Base-by-base conservation (phyloP, 2,888 invertebrate genomes). In the Enchytraeus crypticus region DNA sequence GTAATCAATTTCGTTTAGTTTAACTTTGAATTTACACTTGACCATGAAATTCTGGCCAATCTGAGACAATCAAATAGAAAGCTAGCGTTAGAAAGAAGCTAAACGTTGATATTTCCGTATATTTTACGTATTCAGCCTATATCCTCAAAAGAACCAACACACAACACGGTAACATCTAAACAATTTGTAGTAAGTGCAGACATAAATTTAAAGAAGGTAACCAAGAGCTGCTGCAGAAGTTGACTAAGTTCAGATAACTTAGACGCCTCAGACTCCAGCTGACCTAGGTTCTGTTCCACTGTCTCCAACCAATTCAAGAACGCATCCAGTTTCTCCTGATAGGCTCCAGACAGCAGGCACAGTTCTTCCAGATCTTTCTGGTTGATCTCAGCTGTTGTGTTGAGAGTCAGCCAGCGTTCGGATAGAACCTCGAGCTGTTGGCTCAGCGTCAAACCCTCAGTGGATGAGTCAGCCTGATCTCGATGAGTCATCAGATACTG, bases 211-310 rank as follows among this genome's bases (percentile, higher is more conserved):
- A 38, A 38, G 11, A 38, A 38, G 8, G 8, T 38, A 14, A 38
- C 38, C 38, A 38, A 14, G 38, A 38, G 38, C 18, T 38, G 38
- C 18, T 38, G 38, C 8, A 38, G 38, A 8, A 38, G 18, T 18
- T 38, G 38, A 38, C 38, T 38, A 8, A 38, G 18, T 38, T 38
- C 38, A 38, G 8, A 8, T 18, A 38, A 14, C 38, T 38, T 18
- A 38, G 38, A 14, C 38, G 38, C 8, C 18, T 54, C 43, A 32
- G 34, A n/a, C 34, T 23, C 55, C 38, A 54, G 18, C 4, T 38
- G 32, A 33, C 21, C n/a, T 38, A 27, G 34, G 38, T 32, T 54
- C 55, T 18, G 32, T 38, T 38, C 55, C 55, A 54, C 55, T 26
- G 21, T 26, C 14, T 54, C 55, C 4, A 54, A 34, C 55, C 55